Conservation (phyloP, 2,797 vertebrate species). For the Cichlasoma orientale region DNA sequence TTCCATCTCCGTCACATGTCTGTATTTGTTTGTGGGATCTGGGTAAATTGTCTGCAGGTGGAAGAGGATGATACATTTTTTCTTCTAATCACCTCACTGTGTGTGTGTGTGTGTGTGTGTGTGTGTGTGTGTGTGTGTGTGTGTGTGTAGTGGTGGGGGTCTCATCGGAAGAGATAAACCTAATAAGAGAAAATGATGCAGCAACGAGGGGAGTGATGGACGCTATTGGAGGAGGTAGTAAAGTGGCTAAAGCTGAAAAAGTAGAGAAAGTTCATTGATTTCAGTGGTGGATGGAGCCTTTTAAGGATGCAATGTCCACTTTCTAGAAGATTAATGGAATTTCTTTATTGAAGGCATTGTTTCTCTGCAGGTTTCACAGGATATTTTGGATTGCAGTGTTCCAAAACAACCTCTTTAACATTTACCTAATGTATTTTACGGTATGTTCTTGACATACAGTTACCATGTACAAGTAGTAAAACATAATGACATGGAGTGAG, state of each 20-base stretch:
- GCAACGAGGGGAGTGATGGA: neutral
- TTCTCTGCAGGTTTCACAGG: neutral
- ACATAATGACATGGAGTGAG: neutral
- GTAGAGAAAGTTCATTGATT: neutral
- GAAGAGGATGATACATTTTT: neutral
- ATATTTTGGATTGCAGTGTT: neutral
- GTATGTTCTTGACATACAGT: neutral
- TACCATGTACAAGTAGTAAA: neutral
- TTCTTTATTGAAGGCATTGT: too few relatives aligned
- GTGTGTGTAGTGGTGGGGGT: neutral
- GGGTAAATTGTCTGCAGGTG: conserved; percentile 28
- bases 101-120: neutral
- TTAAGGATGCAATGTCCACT: neutral
- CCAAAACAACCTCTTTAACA: neutral
- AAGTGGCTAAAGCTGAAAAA: neutral
- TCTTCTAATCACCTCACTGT: conserved; percentile 1
- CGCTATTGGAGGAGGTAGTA: neutral
- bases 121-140: too few relatives aligned
- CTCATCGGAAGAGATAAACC: conserved; percentile 5
- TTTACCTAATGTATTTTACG: neutral
- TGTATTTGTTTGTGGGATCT: conserved; percentile 11
- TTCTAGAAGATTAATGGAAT: neutral
- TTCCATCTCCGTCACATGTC: neutral
- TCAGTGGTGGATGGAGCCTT: neutral
- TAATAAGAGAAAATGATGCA: neutral